These are phyloP conservation scores for Lagodon rhomboides DNA, from an alignment of 2,797 vertebrate genomes.

Conservation along the genomic window DNA sequence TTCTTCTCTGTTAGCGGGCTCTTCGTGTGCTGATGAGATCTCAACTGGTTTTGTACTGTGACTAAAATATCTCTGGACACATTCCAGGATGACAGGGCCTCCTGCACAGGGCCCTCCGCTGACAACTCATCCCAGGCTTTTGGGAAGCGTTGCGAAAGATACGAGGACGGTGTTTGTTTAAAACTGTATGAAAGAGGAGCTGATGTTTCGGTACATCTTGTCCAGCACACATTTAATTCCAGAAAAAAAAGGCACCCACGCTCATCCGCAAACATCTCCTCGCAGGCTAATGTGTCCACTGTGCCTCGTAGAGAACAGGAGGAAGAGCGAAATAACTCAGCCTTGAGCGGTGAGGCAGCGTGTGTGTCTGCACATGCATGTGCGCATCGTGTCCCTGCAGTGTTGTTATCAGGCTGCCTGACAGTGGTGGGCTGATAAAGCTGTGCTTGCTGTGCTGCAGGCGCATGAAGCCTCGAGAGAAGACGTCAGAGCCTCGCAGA, in stretches of 20 bases:
- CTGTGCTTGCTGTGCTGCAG: slow-evolving; percentile 30
- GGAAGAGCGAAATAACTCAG: not conserved
- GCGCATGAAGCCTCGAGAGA: slow-evolving; percentile 11
- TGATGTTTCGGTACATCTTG: not conserved
- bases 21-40: slow-evolving; percentile 41
- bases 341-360: slow-evolving; percentile 30
- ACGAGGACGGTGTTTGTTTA: not conserved
- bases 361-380: slow-evolving; percentile 6
- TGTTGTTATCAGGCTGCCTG: slow-evolving; percentile 39
- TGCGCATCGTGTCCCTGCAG: slow-evolving; percentile 18
- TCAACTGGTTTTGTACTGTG: slow-evolving; percentile 12
- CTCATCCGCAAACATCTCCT: slow-evolving; percentile 25
- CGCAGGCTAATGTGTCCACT: slow-evolving; percentile 14
- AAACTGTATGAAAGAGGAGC: not conserved
- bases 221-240: not conserved
- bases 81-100: slow-evolving; percentile 54
- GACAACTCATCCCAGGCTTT: slow-evolving; percentile 39
- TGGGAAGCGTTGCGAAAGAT: slow-evolving; percentile 43
- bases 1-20: slow-evolving; percentile 10
- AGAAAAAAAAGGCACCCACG: not conserved
- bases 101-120: slow-evolving; percentile 25
- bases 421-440: slow-evolving; percentile 51
- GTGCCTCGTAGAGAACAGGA: not conserved
- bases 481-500: slow-evolving; percentile 22
- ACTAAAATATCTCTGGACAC: slow-evolving; percentile 61